A percentile compares a stretch with the other conserved stretches of the same genome.
Conservation (phyloP, 2,797 vertebrate genomes). For the Clarias platycephalus region DNA sequence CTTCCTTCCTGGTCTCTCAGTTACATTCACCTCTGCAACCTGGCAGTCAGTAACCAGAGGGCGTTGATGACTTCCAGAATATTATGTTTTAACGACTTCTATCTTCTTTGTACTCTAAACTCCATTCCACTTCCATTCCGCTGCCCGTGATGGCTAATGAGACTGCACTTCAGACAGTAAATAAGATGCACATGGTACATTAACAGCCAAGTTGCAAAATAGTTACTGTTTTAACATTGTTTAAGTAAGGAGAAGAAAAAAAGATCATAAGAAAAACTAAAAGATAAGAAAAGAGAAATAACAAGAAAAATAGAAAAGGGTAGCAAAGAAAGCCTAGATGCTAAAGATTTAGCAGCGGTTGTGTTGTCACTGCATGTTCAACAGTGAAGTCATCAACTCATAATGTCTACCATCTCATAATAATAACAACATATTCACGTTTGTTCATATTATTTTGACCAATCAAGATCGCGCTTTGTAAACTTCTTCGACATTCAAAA, state of each 20-base stretch:
- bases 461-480: background rate
- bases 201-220: background rate
- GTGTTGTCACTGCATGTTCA: background rate
- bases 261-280: too few relatives aligned
- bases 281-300: background rate
- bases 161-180: background rate
- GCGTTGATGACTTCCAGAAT: constrained; percentile 27
- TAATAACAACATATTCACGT: background rate
- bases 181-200: constrained; percentile 14
- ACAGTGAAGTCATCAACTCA: background rate
- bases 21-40: background rate
- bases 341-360: too few relatives aligned
- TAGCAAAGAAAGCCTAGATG: background rate
- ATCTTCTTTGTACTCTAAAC: constrained; percentile 14
- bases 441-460: background rate
- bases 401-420: background rate
- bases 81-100: constrained; percentile 14
- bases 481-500: background rate
- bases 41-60: constrained; percentile 32
- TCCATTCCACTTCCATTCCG: background rate
- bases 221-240: background rate
- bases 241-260: background rate
- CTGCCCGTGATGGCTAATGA: background rate
- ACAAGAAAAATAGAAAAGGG: too few relatives aligned
- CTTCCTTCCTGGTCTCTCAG: background rate